Evolutionary conservation across 2,888 invertebrate genomes (phyloP).

Genomic region (Dasypogon diadema): DNA sequence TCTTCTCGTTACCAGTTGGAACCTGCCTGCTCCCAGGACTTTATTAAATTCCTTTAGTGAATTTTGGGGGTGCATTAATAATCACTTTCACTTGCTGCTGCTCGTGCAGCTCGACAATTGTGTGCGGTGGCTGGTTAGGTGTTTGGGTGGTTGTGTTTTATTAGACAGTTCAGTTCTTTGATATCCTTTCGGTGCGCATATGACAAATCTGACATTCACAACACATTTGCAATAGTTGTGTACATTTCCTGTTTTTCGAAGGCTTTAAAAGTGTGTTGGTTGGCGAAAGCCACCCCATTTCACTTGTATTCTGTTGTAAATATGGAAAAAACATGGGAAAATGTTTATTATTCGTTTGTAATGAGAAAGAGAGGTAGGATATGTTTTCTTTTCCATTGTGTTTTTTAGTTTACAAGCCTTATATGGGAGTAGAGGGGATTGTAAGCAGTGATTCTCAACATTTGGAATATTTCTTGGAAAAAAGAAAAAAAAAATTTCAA

Average conservation of each 20-base stretch:
- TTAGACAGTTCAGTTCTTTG: slow-evolving; percentile 14
- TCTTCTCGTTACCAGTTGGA: not conserved
- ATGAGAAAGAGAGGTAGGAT: slow-evolving; percentile 42
- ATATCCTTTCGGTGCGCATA: slow-evolving; percentile 8
- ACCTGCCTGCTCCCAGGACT: not conserved
- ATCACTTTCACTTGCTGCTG: slow-evolving; percentile 55
- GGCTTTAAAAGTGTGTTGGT: not conserved
- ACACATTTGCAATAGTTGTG: slow-evolving; percentile 13
- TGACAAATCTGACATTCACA: slow-evolving; percentile 32
- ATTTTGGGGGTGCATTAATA: slow-evolving; percentile 56
- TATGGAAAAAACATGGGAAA: slow-evolving; percentile 42
- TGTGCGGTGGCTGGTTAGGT: slow-evolving; percentile 3
- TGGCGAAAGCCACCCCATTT: not conserved
- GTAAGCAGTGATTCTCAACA: slow-evolving; percentile 44
- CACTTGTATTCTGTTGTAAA: slow-evolving; percentile 18
- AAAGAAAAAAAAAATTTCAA: too few relatives aligned
- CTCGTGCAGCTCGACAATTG: slow-evolving; percentile 32
- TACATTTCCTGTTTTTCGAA: not conserved
- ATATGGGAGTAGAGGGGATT: slow-evolving; percentile 1
- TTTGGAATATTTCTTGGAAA: not conserved
- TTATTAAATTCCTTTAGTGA: slow-evolving; percentile 55
- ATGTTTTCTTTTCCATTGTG: not conserved
- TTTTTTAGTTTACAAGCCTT: slow-evolving; percentile 13
- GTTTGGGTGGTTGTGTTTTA: slow-evolving; percentile 5
- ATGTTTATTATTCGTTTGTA: slow-evolving; percentile 37